phyloP scores from a whole-genome alignment of 2,113 vertebrate species.

The Nansenia antarctica region DNA sequence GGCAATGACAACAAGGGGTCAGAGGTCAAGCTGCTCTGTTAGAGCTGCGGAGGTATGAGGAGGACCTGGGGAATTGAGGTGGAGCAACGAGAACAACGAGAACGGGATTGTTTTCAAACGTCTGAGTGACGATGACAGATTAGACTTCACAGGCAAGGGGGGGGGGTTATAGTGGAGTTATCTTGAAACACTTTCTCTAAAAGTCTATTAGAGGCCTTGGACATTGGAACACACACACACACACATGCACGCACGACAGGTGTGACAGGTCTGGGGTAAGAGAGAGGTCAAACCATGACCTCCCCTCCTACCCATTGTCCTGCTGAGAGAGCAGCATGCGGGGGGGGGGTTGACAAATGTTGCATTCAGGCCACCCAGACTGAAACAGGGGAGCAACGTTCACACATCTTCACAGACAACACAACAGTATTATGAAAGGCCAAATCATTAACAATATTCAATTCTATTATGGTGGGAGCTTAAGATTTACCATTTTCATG shows the following conservation, averaged over 20 bases:
- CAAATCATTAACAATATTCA: too few relatives aligned
- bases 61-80: constrained; percentile 23
- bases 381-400: constrained; percentile 21
- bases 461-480: too few relatives aligned
- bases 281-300: constrained; percentile 42
- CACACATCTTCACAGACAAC: constrained; percentile 12
- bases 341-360: constrained; percentile 16
- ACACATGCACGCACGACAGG: constrained; percentile 46
- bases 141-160: background rate
- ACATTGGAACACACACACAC: too few relatives aligned
- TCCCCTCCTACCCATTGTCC: constrained; percentile 38
- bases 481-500: too few relatives aligned
- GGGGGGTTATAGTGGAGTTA: too few relatives aligned
- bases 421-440: too few relatives aligned
- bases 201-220: background rate
- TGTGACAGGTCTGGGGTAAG: constrained; percentile 46
- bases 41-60: constrained; percentile 44
- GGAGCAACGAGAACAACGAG: too few relatives aligned
- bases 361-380: constrained; percentile 61
- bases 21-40: constrained; percentile 58
- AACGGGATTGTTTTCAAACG: constrained; percentile 24
- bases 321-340: constrained; percentile 40
- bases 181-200: background rate
- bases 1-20: constrained; percentile 59
- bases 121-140: constrained; percentile 40